These are phyloP conservation scores for Oncorhynchus clarkii DNA, from an alignment of 2,113 vertebrate species.

Conservation along the genomic window DNA sequence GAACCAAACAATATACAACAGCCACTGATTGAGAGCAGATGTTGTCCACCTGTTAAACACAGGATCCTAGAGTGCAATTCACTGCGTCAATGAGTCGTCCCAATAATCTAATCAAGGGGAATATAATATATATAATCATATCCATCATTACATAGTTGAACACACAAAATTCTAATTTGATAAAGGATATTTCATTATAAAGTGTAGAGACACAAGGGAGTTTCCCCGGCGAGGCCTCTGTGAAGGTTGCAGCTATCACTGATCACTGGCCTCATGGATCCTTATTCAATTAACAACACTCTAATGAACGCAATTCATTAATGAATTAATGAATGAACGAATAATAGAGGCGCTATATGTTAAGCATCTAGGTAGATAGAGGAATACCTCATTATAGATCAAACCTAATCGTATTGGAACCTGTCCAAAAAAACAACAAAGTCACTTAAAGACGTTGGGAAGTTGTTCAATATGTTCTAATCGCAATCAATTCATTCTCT, in stretches of 20 bases:
- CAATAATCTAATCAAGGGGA: slow-evolving; percentile 2
- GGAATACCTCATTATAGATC: background rate
- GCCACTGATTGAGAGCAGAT: background rate
- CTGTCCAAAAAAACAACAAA: background rate
- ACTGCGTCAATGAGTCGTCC: background rate
- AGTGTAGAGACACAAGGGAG: background rate
- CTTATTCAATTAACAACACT: slow-evolving; percentile 9
- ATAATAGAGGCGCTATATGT: background rate
- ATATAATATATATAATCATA: slow-evolving; percentile 1
- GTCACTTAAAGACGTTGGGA: slow-evolving; percentile 1
- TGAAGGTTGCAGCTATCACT: slow-evolving; percentile 6
- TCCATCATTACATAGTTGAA: slow-evolving; percentile 14
- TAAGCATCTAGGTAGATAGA: background rate
- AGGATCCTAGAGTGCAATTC: background rate
- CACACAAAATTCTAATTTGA: slow-evolving; percentile 6
- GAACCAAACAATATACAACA: background rate
- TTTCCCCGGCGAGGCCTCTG: background rate
- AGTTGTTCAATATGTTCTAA: background rate
- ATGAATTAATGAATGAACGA: background rate
- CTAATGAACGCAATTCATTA: background rate
- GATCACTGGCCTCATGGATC: background rate
- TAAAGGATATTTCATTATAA: slow-evolving; percentile 2
- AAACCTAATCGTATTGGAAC: background rate
- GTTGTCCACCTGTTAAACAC: slow-evolving; percentile 7
- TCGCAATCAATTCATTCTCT: background rate